Percentiles rank a stretch among this genome's conserved stretches.
Conservation (phyloP, 2,113 vertebrate genomes). For the Gallinago paraguaiae region DNA sequence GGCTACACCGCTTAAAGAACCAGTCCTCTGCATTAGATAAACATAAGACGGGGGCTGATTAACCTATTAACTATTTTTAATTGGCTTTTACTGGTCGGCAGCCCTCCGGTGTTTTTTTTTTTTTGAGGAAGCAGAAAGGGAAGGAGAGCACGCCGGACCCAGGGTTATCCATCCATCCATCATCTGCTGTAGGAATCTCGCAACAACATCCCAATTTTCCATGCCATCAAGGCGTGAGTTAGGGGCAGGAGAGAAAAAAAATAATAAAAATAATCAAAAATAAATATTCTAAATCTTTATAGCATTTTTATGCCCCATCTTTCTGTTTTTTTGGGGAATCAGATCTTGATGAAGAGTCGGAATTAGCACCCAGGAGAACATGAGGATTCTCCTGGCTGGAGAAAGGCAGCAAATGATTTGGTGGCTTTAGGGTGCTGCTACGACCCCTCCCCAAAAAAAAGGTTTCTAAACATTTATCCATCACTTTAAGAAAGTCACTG, state of each 20-base stretch:
- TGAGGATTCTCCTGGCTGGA: slow-evolving; percentile 48
- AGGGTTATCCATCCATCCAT: slow-evolving; percentile 6
- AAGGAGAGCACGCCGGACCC: neutral
- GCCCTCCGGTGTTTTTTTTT: neutral
- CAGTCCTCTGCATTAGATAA: slow-evolving; percentile 55
- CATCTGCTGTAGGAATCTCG: slow-evolving; percentile 18
- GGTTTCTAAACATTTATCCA: neutral
- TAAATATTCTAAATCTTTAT: slow-evolving; percentile 49
- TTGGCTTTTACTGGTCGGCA: slow-evolving; percentile 65
- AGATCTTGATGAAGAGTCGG: slow-evolving; percentile 63
- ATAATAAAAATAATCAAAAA: no score
- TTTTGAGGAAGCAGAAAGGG: slow-evolving; percentile 32
- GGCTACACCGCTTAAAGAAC: slow-evolving; percentile 52
- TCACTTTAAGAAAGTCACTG: neutral
- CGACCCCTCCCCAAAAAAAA: neutral
- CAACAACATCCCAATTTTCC: slow-evolving; percentile 56
- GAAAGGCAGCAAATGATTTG: neutral
- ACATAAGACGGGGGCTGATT: slow-evolving; percentile 63
- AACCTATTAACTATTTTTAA: slow-evolving; percentile 73
- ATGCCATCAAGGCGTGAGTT: slow-evolving; percentile 35
- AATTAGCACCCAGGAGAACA: slow-evolving; percentile 62
- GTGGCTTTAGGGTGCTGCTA: neutral
- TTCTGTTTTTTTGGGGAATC: slow-evolving; percentile 55
- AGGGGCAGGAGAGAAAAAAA: slow-evolving; percentile 17
- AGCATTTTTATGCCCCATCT: slow-evolving; percentile 58